phyloP scores from a whole-genome alignment of 2,888 invertebrate genomes.

The Amphimallon solstitiale region DNA sequence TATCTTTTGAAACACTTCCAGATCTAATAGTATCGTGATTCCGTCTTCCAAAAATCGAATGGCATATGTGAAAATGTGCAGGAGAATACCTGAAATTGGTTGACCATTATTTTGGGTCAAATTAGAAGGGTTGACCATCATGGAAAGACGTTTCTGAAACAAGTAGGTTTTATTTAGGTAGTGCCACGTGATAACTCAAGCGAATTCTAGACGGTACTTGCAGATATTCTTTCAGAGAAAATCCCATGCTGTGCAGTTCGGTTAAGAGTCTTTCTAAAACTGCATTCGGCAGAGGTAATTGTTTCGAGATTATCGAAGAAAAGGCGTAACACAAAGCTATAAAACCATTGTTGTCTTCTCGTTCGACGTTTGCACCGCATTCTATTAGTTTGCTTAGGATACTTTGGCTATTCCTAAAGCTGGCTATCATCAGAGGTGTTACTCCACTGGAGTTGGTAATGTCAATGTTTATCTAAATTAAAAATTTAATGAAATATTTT shows the following conservation, averaged over 20 bases:
- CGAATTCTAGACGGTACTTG: slow-evolving; percentile 47
- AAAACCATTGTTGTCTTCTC: slow-evolving; percentile 58
- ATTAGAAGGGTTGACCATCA: slow-evolving; percentile 50
- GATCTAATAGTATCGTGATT: slow-evolving; percentile 53
- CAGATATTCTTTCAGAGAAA: slow-evolving; percentile 54
- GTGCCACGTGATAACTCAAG: background rate
- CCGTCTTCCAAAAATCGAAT: slow-evolving; percentile 54
- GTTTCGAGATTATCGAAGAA: slow-evolving; percentile 56
- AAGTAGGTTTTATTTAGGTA: background rate
- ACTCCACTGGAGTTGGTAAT: slow-evolving; percentile 57
- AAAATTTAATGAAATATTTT: too few species aligned
- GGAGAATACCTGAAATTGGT: slow-evolving; percentile 52
- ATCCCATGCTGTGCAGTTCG: slow-evolving; percentile 48
- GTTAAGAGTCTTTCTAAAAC: slow-evolving; percentile 53
- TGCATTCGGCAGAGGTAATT: slow-evolving; percentile 50
- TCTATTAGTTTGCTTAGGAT: slow-evolving; percentile 54
- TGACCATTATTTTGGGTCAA: slow-evolving; percentile 46
- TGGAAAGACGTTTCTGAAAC: slow-evolving; percentile 54
- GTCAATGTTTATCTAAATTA: slow-evolving; percentile 53
- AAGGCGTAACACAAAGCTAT: slow-evolving; percentile 59
- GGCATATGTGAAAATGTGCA: slow-evolving; percentile 55
- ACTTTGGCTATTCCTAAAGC: slow-evolving; percentile 55
- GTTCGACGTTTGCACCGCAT: slow-evolving; percentile 54
- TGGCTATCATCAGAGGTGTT: slow-evolving; percentile 61
- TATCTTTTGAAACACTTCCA: slow-evolving; percentile 53